These are phyloP conservation scores for Alligator sinensis DNA, from an alignment of 2,113 vertebrate species.

Conservation along the genomic window DNA sequence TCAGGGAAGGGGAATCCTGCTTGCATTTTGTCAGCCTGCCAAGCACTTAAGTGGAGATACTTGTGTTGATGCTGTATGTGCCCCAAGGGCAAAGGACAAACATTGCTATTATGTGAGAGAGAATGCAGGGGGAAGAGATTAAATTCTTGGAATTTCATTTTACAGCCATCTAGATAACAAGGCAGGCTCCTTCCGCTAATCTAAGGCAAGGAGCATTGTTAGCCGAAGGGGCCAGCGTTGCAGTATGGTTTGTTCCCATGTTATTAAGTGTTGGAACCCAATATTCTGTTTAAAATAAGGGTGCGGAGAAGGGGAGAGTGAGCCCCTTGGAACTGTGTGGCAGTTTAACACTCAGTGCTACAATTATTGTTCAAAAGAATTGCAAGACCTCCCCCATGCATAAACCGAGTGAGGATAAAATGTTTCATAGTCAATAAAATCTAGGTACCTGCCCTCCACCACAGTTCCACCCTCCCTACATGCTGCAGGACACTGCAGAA, in stretches of 20 bases:
- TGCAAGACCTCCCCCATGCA: too few species aligned
- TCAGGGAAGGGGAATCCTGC: background rate
- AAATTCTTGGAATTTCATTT: conserved; percentile 3
- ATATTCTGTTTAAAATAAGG: conserved; percentile 3
- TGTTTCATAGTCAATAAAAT: too few species aligned
- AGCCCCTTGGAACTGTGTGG: background rate
- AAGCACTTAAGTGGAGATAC: conserved; percentile 8
- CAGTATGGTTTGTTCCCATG: background rate
- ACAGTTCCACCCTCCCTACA: too few species aligned
- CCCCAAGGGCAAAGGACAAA: conserved; percentile 44
- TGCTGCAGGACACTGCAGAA: too few species aligned
- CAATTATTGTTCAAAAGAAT: too few species aligned
- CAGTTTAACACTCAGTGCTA: background rate
- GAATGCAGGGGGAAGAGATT: conserved; percentile 48
- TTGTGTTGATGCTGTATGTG: background rate
- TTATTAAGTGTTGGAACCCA: background rate
- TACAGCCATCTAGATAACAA: conserved; percentile 43
- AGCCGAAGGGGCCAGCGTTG: background rate
- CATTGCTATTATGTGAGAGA: conserved; percentile 41
- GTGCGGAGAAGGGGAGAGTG: background rate
- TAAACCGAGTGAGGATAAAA: too few species aligned
- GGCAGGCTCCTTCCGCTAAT: background rate
- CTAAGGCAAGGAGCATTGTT: background rate
- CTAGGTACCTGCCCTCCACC: too few species aligned
- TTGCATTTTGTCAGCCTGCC: background rate